Percentiles rank a stretch among this genome's conserved stretches.
Conservation (phyloP, 2,113 vertebrate genomes). For the Apaloderma vittatum region DNA sequence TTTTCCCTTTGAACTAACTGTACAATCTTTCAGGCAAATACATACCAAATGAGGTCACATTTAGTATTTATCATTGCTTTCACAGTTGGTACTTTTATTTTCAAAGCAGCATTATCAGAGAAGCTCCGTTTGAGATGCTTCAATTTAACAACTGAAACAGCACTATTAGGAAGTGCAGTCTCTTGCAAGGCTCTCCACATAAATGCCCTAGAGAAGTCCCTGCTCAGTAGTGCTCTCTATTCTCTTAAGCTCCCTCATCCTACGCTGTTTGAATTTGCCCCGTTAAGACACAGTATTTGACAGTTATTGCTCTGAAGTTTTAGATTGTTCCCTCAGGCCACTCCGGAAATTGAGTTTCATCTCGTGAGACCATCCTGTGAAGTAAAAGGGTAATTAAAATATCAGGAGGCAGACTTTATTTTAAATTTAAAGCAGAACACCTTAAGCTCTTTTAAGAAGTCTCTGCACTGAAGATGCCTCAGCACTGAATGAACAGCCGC, state of each 20-base stretch:
- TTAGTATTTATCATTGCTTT: neutral
- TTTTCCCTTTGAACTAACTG: neutral
- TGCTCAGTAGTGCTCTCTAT: neutral
- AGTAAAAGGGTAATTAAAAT: constrained; percentile 25
- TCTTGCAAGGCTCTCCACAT: neutral
- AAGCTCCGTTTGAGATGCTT: neutral
- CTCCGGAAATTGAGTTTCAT: neutral
- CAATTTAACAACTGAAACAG: neutral
- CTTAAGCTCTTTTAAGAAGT: neutral
- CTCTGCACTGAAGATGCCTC: neutral
- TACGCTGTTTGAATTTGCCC: neutral
- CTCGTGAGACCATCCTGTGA: neutral
- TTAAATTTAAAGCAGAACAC: neutral
- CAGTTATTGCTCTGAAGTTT: neutral
- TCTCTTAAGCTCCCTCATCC: neutral
- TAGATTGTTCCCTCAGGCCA: neutral
- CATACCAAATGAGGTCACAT: rapidly evolving
- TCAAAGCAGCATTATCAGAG: neutral
- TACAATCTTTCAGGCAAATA: neutral
- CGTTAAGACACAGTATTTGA: neutral
- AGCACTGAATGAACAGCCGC: rapidly evolving
- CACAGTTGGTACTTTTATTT: neutral
- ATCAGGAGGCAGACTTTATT: neutral
- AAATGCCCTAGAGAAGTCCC: neutral
- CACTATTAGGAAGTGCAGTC: neutral